Evolutionary conservation across 1,140 invertebrate genomes (phyloP), one percentile per base, ranked within the genome.

Genomic region (Phocides pigmalion): DNA sequence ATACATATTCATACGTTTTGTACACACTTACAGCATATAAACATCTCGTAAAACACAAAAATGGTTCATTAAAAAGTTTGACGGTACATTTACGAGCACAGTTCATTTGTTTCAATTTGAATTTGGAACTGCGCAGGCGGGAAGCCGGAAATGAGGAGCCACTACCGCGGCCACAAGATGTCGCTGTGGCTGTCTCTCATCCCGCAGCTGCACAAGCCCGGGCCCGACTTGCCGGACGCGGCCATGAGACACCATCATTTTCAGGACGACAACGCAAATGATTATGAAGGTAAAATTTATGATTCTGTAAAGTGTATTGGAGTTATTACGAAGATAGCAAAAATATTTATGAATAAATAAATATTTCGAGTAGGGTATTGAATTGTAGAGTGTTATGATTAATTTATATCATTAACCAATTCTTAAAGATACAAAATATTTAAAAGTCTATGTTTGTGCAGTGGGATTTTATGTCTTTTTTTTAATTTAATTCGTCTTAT

Each of bases 121-220:
- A 65, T 70, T 73, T 53, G 37, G 64, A 64, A 66, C 22, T 39
- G 46, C 25, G 20, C 87, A 96, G 95, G 95, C 68, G 89, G 92
- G 63, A 95, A 96, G 73, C 94, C 95, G 94, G 95, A 77, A 95
- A 97, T 96, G 93, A 95, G 94, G 76, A 96, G 94, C 71, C 97
- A 98, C 89, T 98, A 98, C 85, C 93, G 97, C 9, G 96, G 96
- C 2, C 96, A 97, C 86, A 97, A 98, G 89, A 95, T 98, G 93
- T 96, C 97, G n/a, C 94, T 98, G 28, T 98, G 98, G 98, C 90
- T 97, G 54, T 96, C 97, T 79, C 93, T 98, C 20, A 95, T 98
- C 54, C 97, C 98, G 3, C 97, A 98, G 83, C 93, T 97, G 46
- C 96, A 97, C 87, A 94, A 95, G 73, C 95, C 96, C 0, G 96